Conservation (phyloP, 2,113 vertebrate genomes). For the Eptatretus burgeri region DNA sequence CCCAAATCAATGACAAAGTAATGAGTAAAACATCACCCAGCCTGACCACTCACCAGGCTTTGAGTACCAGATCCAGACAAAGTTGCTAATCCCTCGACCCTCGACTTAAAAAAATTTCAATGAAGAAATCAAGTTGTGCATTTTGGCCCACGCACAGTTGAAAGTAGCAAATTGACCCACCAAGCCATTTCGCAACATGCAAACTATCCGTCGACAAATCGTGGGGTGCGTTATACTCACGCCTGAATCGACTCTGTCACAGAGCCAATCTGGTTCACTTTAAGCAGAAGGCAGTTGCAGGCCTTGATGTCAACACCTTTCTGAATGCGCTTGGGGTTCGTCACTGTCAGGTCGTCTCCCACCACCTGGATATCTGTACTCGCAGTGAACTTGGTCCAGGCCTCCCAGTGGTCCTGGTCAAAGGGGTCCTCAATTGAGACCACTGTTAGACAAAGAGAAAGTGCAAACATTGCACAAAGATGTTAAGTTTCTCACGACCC, state of each 20-base stretch:
- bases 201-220: too few relatives aligned
- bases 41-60: too few relatives aligned
- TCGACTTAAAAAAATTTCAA: too few relatives aligned
- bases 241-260: conserved; percentile 84
- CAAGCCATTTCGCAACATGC: too few relatives aligned
- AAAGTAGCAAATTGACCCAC: too few relatives aligned
- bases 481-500: too few relatives aligned
- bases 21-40: too few relatives aligned
- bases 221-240: conserved; percentile 24
- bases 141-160: too few relatives aligned
- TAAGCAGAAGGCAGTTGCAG: conserved; percentile 90
- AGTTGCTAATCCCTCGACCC: too few relatives aligned
- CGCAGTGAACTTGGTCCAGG: conserved; percentile 63
- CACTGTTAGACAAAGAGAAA: conserved; percentile 19
- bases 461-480: neutral
- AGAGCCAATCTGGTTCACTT: conserved; percentile 92
- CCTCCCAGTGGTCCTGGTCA: conserved; percentile 86
- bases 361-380: conserved; percentile 58
- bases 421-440: conserved; percentile 94
- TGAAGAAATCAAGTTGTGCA: too few relatives aligned
- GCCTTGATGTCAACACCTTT: conserved; percentile 47
- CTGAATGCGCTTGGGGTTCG: conserved; percentile 74
- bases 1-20: too few relatives aligned
- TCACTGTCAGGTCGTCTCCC: conserved; percentile 75
- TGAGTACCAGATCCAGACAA: too few relatives aligned